phyloP scores from a whole-genome alignment of 2,797 vertebrate species.

The Catamblyrhynchus diadema region DNA sequence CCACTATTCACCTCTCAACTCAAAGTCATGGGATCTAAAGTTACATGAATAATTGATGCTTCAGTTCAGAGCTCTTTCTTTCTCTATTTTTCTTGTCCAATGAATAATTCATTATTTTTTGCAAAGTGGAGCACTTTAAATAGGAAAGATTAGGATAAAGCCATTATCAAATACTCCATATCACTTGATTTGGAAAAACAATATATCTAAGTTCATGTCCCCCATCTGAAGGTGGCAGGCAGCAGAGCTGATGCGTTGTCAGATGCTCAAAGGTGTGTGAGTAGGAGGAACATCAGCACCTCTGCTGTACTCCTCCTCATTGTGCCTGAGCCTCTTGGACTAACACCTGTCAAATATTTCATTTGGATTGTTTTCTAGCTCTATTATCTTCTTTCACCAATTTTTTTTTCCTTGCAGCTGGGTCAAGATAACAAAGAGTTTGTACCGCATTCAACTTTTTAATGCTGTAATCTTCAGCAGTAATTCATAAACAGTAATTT shows the following conservation, averaged over 20 bases:
- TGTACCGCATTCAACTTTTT: neutral
- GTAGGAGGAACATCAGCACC: neutral
- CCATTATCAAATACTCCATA: slow-evolving; percentile 1
- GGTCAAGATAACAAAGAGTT: neutral
- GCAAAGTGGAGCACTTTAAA: slow-evolving; percentile 41
- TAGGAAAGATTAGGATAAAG: slow-evolving; percentile 53
- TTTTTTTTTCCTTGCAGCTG: neutral
- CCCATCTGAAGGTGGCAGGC: neutral
- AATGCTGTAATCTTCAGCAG: neutral
- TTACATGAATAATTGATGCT: slow-evolving; percentile 61
- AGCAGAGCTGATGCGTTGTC: neutral
- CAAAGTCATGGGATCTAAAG: slow-evolving; percentile 50
- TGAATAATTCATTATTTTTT: slow-evolving; percentile 67
- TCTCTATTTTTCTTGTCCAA: slow-evolving; percentile 41
- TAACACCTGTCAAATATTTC: neutral
- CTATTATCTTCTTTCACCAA: neutral
- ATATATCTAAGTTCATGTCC: neutral
- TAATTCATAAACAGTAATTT: neutral
- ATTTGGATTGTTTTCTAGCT: neutral
- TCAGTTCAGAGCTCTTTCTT: slow-evolving; percentile 50
- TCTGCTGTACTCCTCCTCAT: neutral
- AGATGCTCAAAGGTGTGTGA: neutral
- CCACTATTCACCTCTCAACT: slow-evolving; percentile 41
- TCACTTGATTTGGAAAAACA: slow-evolving; percentile 24
- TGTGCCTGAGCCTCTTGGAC: neutral